Base-by-base conservation (phyloP, 1,140 invertebrate species). In the Leptopilina clavipes region DNA sequence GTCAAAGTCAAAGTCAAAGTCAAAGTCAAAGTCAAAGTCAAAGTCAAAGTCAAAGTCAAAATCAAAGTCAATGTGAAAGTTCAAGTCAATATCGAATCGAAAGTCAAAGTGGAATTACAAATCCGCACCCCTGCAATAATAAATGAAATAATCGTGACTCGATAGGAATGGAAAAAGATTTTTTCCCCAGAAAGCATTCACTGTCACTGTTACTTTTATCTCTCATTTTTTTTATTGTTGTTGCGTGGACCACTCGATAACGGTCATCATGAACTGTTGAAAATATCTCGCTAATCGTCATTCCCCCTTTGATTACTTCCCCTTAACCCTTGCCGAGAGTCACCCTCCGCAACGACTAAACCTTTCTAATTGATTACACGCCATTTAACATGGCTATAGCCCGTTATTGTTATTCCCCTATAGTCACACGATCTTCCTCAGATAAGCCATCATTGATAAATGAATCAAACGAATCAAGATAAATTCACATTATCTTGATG, bases 141-240 rank as follows among this genome's bases (percentile, higher is more conserved):
- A n/a, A n/a, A n/a, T n/a, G n/a, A n/a, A n/a, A n/a, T n/a, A n/a
- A n/a, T n/a, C n/a, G n/a, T n/a, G n/a, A n/a, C n/a, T n/a, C n/a
- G n/a, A n/a, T n/a, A n/a, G n/a, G n/a, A n/a, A n/a, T n/a, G n/a
- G n/a, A n/a, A n/a, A n/a, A n/a, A n/a, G n/a, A n/a, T n/a, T n/a
- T n/a, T n/a, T n/a, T n/a, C n/a, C n/a, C n/a, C n/a, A n/a, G n/a
- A n/a, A n/a, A n/a, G n/a, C n/a, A n/a, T n/a, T n/a, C n/a, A n/a
- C n/a, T n/a, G n/a, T n/a, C n/a, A n/a, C n/a, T n/a, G n/a, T 45
- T 31, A 31, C 71, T 77, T 80, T 56, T 59, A 44, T 48, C 12
- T 56, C 40, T 73, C 56, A 76, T 79, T 48, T 59, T 37, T 14
- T 17, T 48, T 74, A 74, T 75, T 75, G 77, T 77, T 79, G 75